These are phyloP conservation scores for Cephus sareptanus DNA, from an alignment of 2,888 invertebrate species.

Conservation along the genomic window DNA sequence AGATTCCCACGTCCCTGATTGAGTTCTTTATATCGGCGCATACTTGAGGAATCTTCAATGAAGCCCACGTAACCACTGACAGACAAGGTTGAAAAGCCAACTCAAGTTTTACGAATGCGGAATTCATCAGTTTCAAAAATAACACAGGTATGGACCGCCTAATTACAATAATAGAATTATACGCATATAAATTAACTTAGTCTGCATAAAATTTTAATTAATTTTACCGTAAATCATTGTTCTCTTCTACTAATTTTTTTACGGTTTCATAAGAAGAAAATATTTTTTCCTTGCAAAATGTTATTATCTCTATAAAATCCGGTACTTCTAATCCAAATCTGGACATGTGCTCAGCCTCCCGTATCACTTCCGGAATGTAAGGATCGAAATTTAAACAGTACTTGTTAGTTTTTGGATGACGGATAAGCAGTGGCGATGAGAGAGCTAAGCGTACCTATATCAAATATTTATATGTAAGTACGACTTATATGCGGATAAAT, in stretches of 20 bases:
- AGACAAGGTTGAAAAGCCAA: slow-evolving; percentile 80
- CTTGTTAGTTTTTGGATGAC: slow-evolving; percentile 74
- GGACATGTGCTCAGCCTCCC: slow-evolving; percentile 85
- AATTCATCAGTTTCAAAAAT: slow-evolving; percentile 77
- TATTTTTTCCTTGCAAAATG: slow-evolving; percentile 79
- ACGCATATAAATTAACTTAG: not conserved
- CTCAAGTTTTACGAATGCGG: slow-evolving; percentile 76
- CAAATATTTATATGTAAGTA: slow-evolving; percentile 8
- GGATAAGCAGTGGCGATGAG: slow-evolving; percentile 77
- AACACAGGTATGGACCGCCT: slow-evolving; percentile 72
- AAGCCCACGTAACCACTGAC: slow-evolving; percentile 85
- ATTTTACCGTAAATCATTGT: slow-evolving; percentile 66
- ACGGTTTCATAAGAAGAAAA: slow-evolving; percentile 73
- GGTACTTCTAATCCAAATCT: slow-evolving; percentile 81
- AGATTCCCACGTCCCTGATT: slow-evolving; percentile 74
- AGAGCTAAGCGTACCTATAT: slow-evolving; percentile 73
- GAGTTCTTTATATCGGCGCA: slow-evolving; percentile 70
- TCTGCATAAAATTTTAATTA: not conserved
- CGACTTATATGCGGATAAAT: not conserved
- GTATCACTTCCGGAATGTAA: slow-evolving; percentile 77
- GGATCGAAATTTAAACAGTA: slow-evolving; percentile 80
- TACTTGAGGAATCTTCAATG: slow-evolving; percentile 76
- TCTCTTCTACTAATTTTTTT: slow-evolving; percentile 72
- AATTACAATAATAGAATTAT: not conserved
- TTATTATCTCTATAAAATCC: slow-evolving; percentile 79